Evolutionary conservation across 1,140 invertebrate genomes (phyloP).

Genomic region (Monomorium pharaonis): DNA sequence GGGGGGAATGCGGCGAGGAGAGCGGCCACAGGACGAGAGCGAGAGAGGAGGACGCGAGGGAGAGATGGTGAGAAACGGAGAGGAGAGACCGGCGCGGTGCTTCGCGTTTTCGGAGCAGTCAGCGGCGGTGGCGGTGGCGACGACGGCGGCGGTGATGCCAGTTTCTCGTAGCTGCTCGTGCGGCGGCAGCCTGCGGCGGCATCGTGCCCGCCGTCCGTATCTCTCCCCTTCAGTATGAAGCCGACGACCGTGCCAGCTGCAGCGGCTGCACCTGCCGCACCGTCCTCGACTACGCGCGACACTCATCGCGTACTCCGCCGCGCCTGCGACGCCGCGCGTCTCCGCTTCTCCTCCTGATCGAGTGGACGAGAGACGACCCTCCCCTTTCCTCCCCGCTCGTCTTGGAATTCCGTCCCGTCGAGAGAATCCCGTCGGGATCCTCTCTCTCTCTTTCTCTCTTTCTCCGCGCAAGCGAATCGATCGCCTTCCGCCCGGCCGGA

Average conservation of each 20-base stretch:
- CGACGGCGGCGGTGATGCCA: conserved; percentile 59
- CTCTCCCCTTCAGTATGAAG: conserved; percentile 80
- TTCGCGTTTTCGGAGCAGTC: conserved; percentile 63
- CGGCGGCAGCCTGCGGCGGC: conserved; percentile 64
- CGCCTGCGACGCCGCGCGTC: conserved; percentile 8
- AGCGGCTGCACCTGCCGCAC: conserved; percentile 76
- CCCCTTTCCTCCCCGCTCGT: neutral
- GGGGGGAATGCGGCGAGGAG: no score
- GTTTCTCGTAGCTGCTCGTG: conserved; percentile 68
- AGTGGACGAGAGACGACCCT: conserved; percentile 19
- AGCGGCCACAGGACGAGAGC: conserved; percentile 60
- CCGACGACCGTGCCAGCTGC: conserved; percentile 80
- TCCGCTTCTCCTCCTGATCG: neutral
- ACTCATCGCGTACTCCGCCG: conserved; percentile 13
- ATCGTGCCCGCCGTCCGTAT: conserved; percentile 47
- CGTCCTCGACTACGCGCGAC: conserved; percentile 34
- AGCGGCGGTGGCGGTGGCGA: conserved; percentile 57
- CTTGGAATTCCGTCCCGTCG: neutral
- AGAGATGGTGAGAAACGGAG: conserved; percentile 58
- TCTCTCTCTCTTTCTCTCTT: no score
- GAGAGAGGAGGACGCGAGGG: conserved; percentile 69
- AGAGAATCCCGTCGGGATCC: conserved; percentile 13
- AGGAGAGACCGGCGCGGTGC: conserved; percentile 60
- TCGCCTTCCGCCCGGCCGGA: neutral
- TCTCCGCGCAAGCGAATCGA: conserved; percentile 14